These are phyloP conservation scores for Drosophila colorata DNA, from an alignment of 2,888 invertebrate genomes.

Conservation along the genomic window DNA sequence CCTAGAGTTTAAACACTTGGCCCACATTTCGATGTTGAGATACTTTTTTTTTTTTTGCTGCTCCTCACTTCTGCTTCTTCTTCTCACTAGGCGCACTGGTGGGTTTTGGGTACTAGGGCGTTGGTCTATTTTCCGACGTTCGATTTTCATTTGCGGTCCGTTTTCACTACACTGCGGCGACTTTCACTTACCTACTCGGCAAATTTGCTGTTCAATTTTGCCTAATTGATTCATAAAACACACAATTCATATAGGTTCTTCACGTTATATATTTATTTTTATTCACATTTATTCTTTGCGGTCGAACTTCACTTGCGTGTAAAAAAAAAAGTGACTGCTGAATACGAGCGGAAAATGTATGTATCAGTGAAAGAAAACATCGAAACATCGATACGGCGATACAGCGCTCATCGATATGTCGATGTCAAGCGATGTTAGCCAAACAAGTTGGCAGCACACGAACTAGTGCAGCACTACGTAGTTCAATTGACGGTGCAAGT, in stretches of 20 bases:
- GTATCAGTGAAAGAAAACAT: slow-evolving; percentile 59
- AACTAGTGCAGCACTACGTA: not conserved
- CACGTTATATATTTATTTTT: slow-evolving; percentile 58
- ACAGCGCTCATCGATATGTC: slow-evolving; percentile 17
- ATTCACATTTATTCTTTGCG: slow-evolving; percentile 69
- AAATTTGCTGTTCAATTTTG: slow-evolving; percentile 64
- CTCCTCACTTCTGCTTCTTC: slow-evolving; percentile 36
- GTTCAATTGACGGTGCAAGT: no score
- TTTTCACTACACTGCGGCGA: slow-evolving; percentile 43
- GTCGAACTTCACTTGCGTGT: slow-evolving; percentile 74
- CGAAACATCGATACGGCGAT: slow-evolving; percentile 22
- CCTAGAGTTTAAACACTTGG: slow-evolving; percentile 37
- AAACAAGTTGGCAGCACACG: slow-evolving; percentile 31
- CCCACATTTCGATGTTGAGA: slow-evolving; percentile 64
- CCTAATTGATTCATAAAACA: slow-evolving; percentile 73
- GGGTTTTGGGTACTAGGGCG: slow-evolving; percentile 58
- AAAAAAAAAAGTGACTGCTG: slow-evolving; percentile 69
- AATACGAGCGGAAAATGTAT: slow-evolving; percentile 67
- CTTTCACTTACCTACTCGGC: slow-evolving; percentile 72
- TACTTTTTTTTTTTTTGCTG: slow-evolving; percentile 62
- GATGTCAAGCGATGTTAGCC: not conserved
- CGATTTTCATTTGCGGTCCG: slow-evolving; percentile 48
- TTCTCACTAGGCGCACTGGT: slow-evolving; percentile 26
- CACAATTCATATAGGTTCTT: slow-evolving; percentile 59
- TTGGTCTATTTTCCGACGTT: slow-evolving; percentile 64